A percentile compares a stretch with the other conserved stretches of the same genome.
phyloP scores from a whole-genome alignment of 2,113 vertebrate species.

The Arenaria interpres region DNA sequence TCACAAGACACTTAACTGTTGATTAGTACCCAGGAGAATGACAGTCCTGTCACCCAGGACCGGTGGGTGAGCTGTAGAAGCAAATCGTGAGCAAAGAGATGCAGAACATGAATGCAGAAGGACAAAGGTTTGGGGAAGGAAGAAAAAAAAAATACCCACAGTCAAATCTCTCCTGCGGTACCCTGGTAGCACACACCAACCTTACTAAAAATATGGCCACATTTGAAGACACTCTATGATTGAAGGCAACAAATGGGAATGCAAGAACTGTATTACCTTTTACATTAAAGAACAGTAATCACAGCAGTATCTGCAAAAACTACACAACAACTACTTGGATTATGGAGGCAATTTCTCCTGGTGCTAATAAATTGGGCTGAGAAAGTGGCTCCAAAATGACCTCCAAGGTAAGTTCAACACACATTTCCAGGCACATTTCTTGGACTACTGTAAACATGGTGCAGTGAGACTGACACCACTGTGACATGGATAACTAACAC shows the following conservation, averaged over 20 bases:
- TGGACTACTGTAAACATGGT: not conserved
- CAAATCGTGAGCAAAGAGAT: not conserved
- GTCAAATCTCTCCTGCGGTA: not conserved
- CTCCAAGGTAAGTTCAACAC: not conserved
- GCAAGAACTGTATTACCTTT: not conserved
- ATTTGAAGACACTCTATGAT: not conserved
- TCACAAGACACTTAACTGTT: not conserved
- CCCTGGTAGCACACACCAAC: not conserved
- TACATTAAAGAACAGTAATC: not conserved
- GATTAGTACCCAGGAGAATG: not conserved
- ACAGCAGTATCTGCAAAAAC: not conserved
- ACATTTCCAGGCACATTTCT: not conserved
- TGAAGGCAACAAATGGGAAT: slow-evolving; percentile 35
- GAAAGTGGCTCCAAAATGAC: not conserved
- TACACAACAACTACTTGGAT: not conserved
- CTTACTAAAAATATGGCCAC: not conserved
- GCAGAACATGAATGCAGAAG: not conserved
- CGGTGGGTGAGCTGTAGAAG: not conserved
- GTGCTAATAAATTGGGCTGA: not conserved
- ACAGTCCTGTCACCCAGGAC: not conserved
- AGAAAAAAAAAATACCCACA: not conserved
- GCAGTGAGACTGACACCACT: not conserved
- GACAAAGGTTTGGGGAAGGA: not conserved
- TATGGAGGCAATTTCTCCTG: slow-evolving; percentile 16
- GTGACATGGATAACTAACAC: not conserved